Evolutionary conservation across 2,113 vertebrate species (phyloP), one percentile per base, ranked within the genome.

Genomic region (Apaloderma vittatum): DNA sequence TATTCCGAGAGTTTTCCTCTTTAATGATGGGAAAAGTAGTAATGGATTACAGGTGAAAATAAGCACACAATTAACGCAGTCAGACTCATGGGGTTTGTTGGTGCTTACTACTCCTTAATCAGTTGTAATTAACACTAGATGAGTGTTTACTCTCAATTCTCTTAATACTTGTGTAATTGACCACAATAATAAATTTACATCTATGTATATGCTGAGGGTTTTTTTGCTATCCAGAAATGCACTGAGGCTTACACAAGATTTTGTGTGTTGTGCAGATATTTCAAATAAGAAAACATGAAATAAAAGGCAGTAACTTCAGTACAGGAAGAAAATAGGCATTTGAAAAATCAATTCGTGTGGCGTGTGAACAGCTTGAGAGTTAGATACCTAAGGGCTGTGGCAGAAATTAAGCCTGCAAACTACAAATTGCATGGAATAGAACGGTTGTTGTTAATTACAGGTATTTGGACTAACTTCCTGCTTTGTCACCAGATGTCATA

Each of bases 81-180:
- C 71, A 88, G 87, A 87, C 76, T 97, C 17, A 1, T 15, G 59
- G 57, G 66, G 40, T 86, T 90, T 94, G 86, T 84, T 95, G 76
- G n/a, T 93, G 59, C 79, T 90, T 77, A 52, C 94, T 92, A 78
- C 66, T 94, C 79, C 82, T 97, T 91, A 97, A 97, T 97, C 91
- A 86, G 80, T 58, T 84, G 86, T 74, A 95, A 94, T 97, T 97
- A 97, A 82, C 77, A 88, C 16, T 67, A 73, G 86, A 92, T 93
- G 80, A 95, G 67, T 95, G 91, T 97, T 97, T 97, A 85, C 61
- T 96, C 78, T 86, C n/a, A 55, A 19, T 90, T 93, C 34, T 70
- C 62, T 78, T 80, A 88, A 80, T 74, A 65, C 66, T 88, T 6
- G 3, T 75, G 86, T 95, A 94, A 95, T 97, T 96, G 96, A 93